phyloP scores from a whole-genome alignment of 2,888 invertebrate genomes.

The Bombyx huttoni region DNA sequence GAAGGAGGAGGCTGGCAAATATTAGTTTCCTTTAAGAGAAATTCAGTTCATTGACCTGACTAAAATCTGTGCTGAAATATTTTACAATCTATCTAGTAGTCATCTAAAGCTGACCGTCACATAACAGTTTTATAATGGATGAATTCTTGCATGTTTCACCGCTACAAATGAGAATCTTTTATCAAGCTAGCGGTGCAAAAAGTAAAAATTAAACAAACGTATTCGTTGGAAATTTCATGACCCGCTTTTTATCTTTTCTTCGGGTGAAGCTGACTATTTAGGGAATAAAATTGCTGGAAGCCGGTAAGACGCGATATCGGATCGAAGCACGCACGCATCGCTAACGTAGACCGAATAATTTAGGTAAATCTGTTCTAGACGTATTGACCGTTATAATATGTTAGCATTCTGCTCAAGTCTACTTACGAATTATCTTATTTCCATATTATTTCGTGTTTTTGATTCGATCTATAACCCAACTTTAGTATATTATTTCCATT shows the following conservation, averaged over 20 bases:
- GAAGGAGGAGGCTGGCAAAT: slow-evolving; percentile 52
- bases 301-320: slow-evolving; percentile 15
- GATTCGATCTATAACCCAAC: slow-evolving; percentile 33
- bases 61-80: slow-evolving; percentile 36
- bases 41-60: slow-evolving; percentile 55
- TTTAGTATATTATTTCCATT: slow-evolving; percentile 15
- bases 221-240: not conserved
- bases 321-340: slow-evolving; percentile 38
- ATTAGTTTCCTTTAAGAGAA: slow-evolving; percentile 56
- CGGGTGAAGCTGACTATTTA: not conserved
- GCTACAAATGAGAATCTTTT: not conserved
- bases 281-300: not conserved
- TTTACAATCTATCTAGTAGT: slow-evolving; percentile 1
- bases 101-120: slow-evolving; percentile 1
- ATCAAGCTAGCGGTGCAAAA: not conserved
- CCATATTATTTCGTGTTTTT: slow-evolving; percentile 41
- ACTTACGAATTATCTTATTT: slow-evolving; percentile 54
- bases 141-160: not conserved
- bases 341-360: slow-evolving; percentile 58
- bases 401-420: slow-evolving; percentile 45
- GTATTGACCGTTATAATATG: slow-evolving; percentile 46
- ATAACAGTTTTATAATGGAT: slow-evolving; percentile 7
- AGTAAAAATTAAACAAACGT: not conserved
- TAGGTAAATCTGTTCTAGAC: slow-evolving; percentile 58
- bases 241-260: not conserved